Conservation (phyloP, 1,140 invertebrate genomes). For the Drosophila mauritiana region DNA sequence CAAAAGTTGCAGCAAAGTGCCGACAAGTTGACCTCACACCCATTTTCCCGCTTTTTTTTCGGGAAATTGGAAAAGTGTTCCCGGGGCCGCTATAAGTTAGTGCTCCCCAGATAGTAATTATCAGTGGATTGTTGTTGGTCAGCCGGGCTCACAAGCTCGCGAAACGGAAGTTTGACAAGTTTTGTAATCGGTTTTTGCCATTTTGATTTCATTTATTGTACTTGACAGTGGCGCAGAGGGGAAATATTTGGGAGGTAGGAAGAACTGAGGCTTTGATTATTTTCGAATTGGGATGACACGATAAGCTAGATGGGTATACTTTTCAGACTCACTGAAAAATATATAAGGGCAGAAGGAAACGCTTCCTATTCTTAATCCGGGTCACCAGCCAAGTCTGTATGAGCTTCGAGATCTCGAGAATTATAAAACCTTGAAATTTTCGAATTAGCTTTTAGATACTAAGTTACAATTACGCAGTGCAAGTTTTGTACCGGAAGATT, state of each 20-base stretch:
- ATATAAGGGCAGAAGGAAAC: no score
- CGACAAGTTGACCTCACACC: constrained; percentile 46
- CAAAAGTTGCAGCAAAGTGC: constrained; percentile 56
- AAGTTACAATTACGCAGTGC: no score
- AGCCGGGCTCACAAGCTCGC: constrained; percentile 14
- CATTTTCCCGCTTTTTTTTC: constrained; percentile 4
- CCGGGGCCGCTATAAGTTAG: constrained; percentile 66
- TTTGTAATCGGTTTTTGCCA: constrained; percentile 72
- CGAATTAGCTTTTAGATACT: no score
- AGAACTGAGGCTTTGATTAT: not conserved
- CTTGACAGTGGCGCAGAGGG: constrained; percentile 21
- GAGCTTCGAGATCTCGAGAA: no score
- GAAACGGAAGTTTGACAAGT: constrained; percentile 73
- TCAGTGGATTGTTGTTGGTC: constrained; percentile 75
- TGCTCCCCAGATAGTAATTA: constrained; percentile 82
- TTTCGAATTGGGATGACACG: not conserved
- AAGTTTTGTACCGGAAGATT: no score
- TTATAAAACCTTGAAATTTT: no score
- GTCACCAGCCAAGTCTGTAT: no score
- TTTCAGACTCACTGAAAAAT: not conserved
- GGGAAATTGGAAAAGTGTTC: constrained; percentile 48
- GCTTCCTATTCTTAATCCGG: no score
- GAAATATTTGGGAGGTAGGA: not conserved
- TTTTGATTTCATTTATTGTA: constrained; percentile 76
- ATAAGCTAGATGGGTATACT: not conserved